Percentiles rank a stretch among this genome's conserved stretches.
phyloP scores from a whole-genome alignment of 2,888 invertebrate species.

The Dermolepida albohirtum region DNA sequence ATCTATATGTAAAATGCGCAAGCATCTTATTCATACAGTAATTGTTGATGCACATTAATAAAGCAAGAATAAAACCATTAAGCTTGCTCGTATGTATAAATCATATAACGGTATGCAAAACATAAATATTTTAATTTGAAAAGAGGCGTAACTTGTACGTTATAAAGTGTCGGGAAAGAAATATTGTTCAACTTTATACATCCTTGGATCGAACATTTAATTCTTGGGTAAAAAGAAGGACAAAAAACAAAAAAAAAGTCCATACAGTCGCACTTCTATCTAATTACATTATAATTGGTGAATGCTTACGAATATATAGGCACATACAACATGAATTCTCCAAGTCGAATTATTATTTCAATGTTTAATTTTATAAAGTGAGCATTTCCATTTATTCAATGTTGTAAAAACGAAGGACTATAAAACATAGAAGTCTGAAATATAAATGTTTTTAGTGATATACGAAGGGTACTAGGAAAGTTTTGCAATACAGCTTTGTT shows the following conservation, averaged over 20 bases:
- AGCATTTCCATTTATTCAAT: too few species aligned
- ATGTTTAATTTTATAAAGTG: too few species aligned
- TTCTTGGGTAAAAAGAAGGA: conserved; percentile 21
- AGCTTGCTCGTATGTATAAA: conserved; percentile 46
- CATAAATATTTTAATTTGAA: conserved; percentile 63
- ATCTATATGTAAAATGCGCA: too few species aligned
- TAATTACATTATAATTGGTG: conserved; percentile 61
- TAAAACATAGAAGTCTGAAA: too few species aligned
- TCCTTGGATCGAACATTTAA: neutral
- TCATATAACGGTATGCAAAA: conserved; percentile 59
- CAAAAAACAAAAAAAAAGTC: conserved; percentile 12
- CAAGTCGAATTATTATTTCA: too few species aligned
- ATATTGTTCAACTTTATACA: conserved; percentile 57
- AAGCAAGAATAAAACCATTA: conserved; percentile 38
- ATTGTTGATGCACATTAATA: conserved; percentile 19
- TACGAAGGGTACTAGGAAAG: too few species aligned
- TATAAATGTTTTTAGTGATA: too few species aligned
- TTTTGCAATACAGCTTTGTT: too few species aligned
- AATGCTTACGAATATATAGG: conserved; percentile 38
- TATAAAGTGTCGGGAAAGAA: conserved; percentile 61
- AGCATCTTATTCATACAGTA: neutral
- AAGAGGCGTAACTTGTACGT: conserved; percentile 61
- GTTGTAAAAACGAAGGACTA: too few species aligned
- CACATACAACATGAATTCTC: too few species aligned
- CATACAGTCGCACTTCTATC: conserved; percentile 42